These are phyloP conservation scores for Ptychadena robeensis DNA, from an alignment of 2,797 vertebrate species.

Conservation along the genomic window DNA sequence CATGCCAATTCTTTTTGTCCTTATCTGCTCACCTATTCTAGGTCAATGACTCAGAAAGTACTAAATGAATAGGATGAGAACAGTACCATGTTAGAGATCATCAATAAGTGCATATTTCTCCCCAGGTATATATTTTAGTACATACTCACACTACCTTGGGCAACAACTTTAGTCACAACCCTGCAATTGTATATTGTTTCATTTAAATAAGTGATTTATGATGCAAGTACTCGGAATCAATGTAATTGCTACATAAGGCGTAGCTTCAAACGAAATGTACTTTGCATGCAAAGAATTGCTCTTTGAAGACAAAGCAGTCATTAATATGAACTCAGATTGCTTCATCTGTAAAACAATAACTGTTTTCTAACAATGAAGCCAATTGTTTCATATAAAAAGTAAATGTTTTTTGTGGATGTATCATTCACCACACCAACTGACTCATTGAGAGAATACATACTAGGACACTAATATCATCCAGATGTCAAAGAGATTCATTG, in stretches of 20 bases:
- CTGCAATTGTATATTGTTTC: neutral
- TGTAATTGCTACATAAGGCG: neutral
- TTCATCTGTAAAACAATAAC: conserved; percentile 22
- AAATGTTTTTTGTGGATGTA: conserved; percentile 22
- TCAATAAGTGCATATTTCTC: neutral
- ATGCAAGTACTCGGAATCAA: neutral
- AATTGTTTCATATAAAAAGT: conserved; percentile 43
- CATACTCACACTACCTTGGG: neutral
- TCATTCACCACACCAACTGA: conserved; percentile 11
- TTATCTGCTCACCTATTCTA: too few relatives aligned
- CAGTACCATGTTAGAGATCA: too few relatives aligned
- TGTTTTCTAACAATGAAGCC: conserved; percentile 39
- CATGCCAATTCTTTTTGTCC: too few relatives aligned
- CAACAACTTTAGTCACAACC: neutral
- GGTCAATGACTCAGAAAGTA: too few relatives aligned
- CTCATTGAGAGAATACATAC: neutral
- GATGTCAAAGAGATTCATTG: neutral
- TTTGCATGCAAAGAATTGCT: neutral
- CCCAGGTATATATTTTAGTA: neutral
- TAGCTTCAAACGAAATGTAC: neutral
- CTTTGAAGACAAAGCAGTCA: conserved; percentile 19
- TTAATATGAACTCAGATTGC: conserved; percentile 21
- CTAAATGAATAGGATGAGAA: neutral
- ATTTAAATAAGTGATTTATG: neutral
- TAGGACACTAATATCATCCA: neutral